Conservation (phyloP, 2,797 vertebrate species). For the Tokudaia tokunoshimensis region DNA sequence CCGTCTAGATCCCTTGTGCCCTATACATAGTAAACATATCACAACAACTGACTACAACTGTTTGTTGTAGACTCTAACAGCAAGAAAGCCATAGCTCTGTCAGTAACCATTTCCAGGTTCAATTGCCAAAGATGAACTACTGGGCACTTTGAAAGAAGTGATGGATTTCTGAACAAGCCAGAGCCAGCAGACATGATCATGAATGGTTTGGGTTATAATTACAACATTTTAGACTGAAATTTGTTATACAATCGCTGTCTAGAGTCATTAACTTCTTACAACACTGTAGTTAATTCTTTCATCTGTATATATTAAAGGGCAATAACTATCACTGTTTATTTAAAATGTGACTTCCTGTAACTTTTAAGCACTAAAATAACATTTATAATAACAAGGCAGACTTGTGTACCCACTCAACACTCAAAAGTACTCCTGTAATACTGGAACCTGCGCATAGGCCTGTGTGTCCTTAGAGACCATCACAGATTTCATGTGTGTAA, state of each 20-base stretch:
- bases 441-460: neutral
- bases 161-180: neutral
- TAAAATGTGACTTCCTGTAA: neutral
- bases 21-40: neutral
- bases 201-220: neutral
- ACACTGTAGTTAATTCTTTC: neutral
- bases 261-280: neutral
- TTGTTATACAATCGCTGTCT: neutral
- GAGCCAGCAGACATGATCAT: neutral
- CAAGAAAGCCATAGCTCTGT: neutral
- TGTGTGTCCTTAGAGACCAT: neutral
- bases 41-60: neutral
- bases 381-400: neutral
- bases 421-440: neutral
- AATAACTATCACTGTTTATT: neutral
- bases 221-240: accelerated
- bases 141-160: neutral
- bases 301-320: neutral
- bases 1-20: neutral
- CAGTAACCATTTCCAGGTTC: neutral
- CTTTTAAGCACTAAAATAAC: neutral
- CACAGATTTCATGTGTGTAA: neutral
- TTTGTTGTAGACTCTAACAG: neutral
- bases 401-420: neutral
- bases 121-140: neutral